Percentiles rank a stretch among this genome's conserved stretches.
Conservation (phyloP, 2,113 vertebrate species). For the Electrona antarctica region DNA sequence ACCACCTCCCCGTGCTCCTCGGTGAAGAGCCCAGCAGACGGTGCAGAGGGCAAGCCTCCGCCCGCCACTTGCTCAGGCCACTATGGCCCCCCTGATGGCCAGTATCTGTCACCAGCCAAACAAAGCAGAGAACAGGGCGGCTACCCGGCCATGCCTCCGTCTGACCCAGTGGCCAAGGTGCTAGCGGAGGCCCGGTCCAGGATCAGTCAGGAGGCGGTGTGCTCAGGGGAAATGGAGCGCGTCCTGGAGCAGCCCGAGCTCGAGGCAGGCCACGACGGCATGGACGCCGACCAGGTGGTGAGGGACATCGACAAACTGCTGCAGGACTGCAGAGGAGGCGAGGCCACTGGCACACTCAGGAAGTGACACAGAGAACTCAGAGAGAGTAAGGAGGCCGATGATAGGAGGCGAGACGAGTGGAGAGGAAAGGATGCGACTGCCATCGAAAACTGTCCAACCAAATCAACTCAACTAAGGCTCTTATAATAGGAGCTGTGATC, state of each 20-base stretch:
- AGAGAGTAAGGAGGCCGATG: slow-evolving; percentile 23
- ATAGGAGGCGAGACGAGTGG: slow-evolving; percentile 20
- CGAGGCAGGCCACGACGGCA: slow-evolving; percentile 85
- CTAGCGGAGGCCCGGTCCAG: slow-evolving; percentile 88
- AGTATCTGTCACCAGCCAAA: slow-evolving; percentile 94
- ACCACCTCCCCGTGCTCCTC: slow-evolving; percentile 86
- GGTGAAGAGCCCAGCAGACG: slow-evolving; percentile 90
- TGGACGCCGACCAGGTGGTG: slow-evolving; percentile 96
- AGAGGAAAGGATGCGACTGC: slow-evolving; percentile 48
- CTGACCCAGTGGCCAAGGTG: slow-evolving; percentile 87
- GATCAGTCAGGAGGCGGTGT: slow-evolving; percentile 77
- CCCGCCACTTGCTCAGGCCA: slow-evolving; percentile 82
- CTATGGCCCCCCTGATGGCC: slow-evolving; percentile 83
- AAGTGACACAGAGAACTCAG: slow-evolving; percentile 80
- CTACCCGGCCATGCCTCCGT: slow-evolving; percentile 71
- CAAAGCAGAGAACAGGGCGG: slow-evolving; percentile 85
- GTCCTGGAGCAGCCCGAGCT: slow-evolving; percentile 90
- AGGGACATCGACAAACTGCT: slow-evolving; percentile 99
- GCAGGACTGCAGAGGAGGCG: slow-evolving; percentile 95
- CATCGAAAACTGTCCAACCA: slow-evolving; percentile 69
- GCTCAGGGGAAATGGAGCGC: slow-evolving; percentile 82
- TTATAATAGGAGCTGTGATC: slow-evolving; percentile 54
- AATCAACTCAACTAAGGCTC: slow-evolving; percentile 66
- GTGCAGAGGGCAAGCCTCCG: slow-evolving; percentile 89
- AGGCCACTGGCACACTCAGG: slow-evolving; percentile 83